Conservation (phyloP, 2,888 invertebrate species). For the Copidosoma aretas region DNA sequence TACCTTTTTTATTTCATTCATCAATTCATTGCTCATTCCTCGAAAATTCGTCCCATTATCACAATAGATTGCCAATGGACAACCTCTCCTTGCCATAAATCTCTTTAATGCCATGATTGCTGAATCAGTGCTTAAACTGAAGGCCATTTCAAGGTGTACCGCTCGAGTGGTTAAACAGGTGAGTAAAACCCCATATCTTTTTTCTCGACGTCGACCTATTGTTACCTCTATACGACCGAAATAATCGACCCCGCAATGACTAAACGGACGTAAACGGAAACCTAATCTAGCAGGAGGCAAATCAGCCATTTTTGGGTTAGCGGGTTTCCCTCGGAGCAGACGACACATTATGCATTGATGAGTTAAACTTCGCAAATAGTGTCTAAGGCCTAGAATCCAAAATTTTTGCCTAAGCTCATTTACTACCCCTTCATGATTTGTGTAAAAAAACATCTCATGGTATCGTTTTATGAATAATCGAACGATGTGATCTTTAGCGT, state of each 20-base stretch:
- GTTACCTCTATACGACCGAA: conserved; percentile 1
- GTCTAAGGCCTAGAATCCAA: too few relatives aligned
- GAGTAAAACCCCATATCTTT: conserved; percentile 5
- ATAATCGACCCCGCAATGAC: conserved; percentile 13
- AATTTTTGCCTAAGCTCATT: too few relatives aligned
- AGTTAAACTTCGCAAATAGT: too few relatives aligned
- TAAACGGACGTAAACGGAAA: background rate
- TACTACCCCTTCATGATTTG: too few relatives aligned
- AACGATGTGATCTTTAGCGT: too few relatives aligned
- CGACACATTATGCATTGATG: too few relatives aligned
- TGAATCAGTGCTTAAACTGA: background rate
- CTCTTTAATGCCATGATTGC: background rate
- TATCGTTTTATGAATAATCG: too few relatives aligned
- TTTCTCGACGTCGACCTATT: conserved; percentile 1
- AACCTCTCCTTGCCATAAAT: background rate
- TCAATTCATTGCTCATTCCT: background rate
- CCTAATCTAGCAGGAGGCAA: background rate
- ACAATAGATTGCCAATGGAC: background rate
- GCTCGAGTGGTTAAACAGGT: background rate
- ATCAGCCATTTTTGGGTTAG: background rate
- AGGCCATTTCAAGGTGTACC: background rate
- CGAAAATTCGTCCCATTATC: conserved; percentile 1
- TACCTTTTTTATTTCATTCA: too few relatives aligned
- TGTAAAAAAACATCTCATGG: too few relatives aligned
- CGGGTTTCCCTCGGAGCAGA: too few relatives aligned